Evolutionary conservation across 2,797 vertebrate species (phyloP), one percentile per base, ranked within the genome.

Genomic region (Danio aesculapii): DNA sequence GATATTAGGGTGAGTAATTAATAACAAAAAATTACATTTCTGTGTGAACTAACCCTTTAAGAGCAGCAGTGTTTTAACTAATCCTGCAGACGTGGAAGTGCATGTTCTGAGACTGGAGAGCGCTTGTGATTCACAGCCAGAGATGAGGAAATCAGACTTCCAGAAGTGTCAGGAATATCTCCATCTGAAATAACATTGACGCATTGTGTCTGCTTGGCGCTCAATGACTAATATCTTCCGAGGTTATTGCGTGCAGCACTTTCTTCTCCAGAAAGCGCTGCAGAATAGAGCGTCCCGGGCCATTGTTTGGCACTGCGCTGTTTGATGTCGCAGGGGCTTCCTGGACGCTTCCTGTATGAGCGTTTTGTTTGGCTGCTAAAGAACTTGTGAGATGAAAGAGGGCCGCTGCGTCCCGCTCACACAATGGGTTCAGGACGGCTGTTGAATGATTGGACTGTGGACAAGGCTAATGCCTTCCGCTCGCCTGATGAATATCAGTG

Each of bases 331-430:
- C 84, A 86, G 86, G 77, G 80, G 81, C 91, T 95, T 94, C 94
- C 94, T 93, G 90, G 85, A 84, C 87, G 82, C 86, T 86, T 90
- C 90, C 91, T 90, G 88, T 91, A 93, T 90, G 89, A 92, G 90
- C 86, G 87, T 44, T 92, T 92, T 93, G 92, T 94, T 94, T 75
- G 90, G 77, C 87, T 89, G 85, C 89, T 93, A 93, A 94, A 94
- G 94, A 92, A 94, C 91, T 95, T 91, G 92, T 87, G 91, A 88
- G 92, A 93, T 95, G 93, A 94, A 94, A 94, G 93, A 91, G 88
- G 87, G 84, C 78, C 82, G 79, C 82, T 90, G 88, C 81, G 87
- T 88, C 85, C 87, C 47, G 70, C 68, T 77, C 77, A 86, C 92
- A 94, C 92, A 94, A 94, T 93, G 86, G 89, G 87, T 86, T 88